These are phyloP conservation scores for Allygus modestus DNA, from an alignment of 2,888 invertebrate genomes.

Conservation along the genomic window DNA sequence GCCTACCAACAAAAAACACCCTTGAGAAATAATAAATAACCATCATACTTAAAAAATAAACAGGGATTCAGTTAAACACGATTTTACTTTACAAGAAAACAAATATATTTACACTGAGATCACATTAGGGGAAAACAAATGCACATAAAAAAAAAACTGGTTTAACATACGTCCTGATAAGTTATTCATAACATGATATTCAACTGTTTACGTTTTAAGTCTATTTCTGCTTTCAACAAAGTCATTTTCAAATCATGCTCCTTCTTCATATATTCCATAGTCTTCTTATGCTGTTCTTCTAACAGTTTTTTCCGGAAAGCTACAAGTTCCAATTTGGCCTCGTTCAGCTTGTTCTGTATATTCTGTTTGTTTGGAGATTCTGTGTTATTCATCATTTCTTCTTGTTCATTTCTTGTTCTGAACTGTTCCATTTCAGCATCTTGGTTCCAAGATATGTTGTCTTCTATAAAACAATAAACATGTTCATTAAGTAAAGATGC, in stretches of 20 bases:
- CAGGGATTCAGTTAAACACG: not conserved
- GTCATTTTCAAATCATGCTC: slow-evolving; percentile 52
- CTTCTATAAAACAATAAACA: not conserved
- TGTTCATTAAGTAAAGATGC: too few relatives aligned
- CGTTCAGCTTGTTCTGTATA: slow-evolving; percentile 18
- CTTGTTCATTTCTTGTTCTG: not conserved
- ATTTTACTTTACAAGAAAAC: not conserved
- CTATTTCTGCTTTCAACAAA: slow-evolving; percentile 40
- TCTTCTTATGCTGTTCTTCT: slow-evolving; percentile 49
- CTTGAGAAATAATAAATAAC: too few relatives aligned
- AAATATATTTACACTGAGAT: slow-evolving; percentile 50
- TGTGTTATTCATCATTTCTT: not conserved
- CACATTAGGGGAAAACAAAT: not conserved
- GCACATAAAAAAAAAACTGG: not conserved
- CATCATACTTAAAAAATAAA: too few relatives aligned
- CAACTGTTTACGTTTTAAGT: slow-evolving; percentile 48
- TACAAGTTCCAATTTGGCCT: slow-evolving; percentile 42
- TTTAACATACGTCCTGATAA: not conserved
- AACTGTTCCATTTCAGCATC: slow-evolving; percentile 8
- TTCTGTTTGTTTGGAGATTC: slow-evolving; percentile 13
- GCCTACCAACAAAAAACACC: too few relatives aligned
- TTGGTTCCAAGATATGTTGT: not conserved
- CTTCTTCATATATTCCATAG: slow-evolving; percentile 50
- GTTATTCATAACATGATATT: slow-evolving; percentile 43
- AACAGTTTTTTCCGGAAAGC: slow-evolving; percentile 26